Percentiles rank a stretch among this genome's conserved stretches.
phyloP scores from a whole-genome alignment of 2,113 vertebrate genomes.

The Perognathus longimembris region DNA sequence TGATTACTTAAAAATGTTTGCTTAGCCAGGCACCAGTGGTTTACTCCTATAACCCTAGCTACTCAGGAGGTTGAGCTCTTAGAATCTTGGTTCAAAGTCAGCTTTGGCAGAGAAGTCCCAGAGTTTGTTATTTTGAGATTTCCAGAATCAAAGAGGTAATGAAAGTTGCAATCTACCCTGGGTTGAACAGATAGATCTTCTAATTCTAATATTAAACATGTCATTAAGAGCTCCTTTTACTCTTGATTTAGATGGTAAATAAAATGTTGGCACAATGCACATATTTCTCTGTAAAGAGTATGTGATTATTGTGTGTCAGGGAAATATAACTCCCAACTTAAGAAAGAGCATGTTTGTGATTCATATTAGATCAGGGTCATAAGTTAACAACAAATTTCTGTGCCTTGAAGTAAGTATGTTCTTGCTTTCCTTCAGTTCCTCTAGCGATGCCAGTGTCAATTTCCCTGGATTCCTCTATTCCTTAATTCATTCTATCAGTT shows the following conservation, averaged over 20 bases:
- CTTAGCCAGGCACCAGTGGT: too few species aligned
- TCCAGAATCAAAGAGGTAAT: neutral
- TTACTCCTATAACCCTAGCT: too few species aligned
- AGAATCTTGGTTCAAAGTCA: too few species aligned
- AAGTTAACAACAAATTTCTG: neutral
- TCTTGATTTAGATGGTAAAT: neutral
- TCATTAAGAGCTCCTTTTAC: neutral
- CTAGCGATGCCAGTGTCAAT: neutral
- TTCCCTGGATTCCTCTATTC: neutral
- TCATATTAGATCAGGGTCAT: neutral
- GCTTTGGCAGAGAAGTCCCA: too few species aligned
- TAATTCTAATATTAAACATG: neutral
- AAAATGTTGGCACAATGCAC: neutral
- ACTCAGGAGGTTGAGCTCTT: too few species aligned
- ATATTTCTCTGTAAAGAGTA: neutral
- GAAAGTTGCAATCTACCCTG: neutral
- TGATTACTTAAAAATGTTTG: neutral
- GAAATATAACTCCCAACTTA: neutral
- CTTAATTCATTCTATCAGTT: neutral
- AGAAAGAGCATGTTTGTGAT: neutral
- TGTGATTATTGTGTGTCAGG: neutral
- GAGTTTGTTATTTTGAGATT: neutral
- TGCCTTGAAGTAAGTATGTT: neutral
- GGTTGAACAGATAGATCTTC: neutral
- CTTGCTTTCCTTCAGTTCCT: neutral